A percentile compares a stretch with the other conserved stretches of the same genome.
These are phyloP conservation scores for Falco columbarius DNA, from an alignment of 2,797 vertebrate genomes.

Conservation along the genomic window DNA sequence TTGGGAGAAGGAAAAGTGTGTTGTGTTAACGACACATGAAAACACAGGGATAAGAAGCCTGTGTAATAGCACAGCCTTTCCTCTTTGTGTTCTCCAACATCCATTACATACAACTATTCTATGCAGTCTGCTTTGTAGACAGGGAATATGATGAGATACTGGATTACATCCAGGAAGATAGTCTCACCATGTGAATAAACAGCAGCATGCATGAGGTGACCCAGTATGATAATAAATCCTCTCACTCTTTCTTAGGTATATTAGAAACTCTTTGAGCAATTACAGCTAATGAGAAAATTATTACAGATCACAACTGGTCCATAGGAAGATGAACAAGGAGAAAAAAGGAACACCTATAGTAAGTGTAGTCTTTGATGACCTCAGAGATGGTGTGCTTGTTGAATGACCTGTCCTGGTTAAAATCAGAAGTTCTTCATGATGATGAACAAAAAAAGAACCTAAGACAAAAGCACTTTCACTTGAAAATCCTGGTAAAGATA, in stretches of 20 bases:
- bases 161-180: neutral
- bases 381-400: neutral
- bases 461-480: neutral
- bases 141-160: neutral
- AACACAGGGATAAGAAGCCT: neutral
- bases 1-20: neutral
- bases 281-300: slow-evolving; percentile 28
- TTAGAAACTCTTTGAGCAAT: neutral
- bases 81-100: neutral
- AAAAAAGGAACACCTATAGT: neutral
- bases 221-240: neutral
- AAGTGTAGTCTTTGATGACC: neutral
- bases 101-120: neutral
- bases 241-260: neutral
- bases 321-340: neutral
- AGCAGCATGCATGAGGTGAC: neutral
- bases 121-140: neutral
- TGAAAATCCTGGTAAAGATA: neutral
- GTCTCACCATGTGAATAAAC: neutral
- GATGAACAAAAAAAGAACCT: neutral
- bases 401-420: neutral
- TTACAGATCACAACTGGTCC: neutral
- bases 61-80: neutral
- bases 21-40: neutral
- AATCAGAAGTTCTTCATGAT: neutral